These are phyloP conservation scores for Aspidapion aeneum DNA, from an alignment of 2,888 invertebrate genomes.

Conservation along the genomic window DNA sequence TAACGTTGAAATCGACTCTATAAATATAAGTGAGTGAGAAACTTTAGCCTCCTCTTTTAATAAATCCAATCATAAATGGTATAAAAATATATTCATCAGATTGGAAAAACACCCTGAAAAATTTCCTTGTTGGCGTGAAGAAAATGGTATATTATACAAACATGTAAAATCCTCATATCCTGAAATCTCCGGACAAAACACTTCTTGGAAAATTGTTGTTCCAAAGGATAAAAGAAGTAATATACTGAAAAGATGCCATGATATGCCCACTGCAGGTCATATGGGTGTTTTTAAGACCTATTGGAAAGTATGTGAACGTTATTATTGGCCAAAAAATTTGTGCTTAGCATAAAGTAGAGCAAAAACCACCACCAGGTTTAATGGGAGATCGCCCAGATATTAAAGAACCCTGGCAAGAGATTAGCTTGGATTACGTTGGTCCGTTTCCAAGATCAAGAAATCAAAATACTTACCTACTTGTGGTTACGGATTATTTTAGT, in stretches of 20 bases:
- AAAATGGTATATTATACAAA: conserved; percentile 11
- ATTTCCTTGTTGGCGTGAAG: conserved; percentile 10
- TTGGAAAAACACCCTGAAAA: conserved; percentile 8
- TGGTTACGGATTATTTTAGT: conserved; percentile 15
- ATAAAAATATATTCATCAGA: neutral
- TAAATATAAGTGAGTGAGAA: neutral
- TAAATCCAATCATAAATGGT: neutral
- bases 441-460: conserved; percentile 9
- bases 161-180: neutral
- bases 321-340: conserved; percentile 11
- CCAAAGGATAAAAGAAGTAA: conserved; percentile 3
- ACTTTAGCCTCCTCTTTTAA: neutral
- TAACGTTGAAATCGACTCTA: neutral
- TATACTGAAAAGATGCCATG: neutral
- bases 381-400: conserved; percentile 6
- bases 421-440: conserved; percentile 14
- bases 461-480: conserved; percentile 9
- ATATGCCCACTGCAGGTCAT: conserved; percentile 9
- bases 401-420: conserved; percentile 10
- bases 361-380: conserved; percentile 6
- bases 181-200: neutral
- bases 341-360: conserved; percentile 11
- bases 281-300: conserved; percentile 1
- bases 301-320: neutral
- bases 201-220: conserved; percentile 5